These are phyloP conservation scores for Copidosoma floridanum DNA, from an alignment of 1,140 invertebrate species.

Conservation along the genomic window DNA sequence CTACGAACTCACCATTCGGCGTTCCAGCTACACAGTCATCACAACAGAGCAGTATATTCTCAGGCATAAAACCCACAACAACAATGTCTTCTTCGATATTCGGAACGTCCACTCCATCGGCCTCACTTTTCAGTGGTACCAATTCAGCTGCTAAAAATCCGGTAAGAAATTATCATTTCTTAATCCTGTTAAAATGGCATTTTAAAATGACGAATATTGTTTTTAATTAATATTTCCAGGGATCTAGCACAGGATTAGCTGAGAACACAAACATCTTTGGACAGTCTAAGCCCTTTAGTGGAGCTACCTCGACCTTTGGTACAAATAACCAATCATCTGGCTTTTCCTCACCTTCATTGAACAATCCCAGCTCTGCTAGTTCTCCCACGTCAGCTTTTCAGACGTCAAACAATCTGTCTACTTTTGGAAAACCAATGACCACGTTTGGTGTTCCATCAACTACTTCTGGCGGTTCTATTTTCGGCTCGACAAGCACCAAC, in stretches of 20 bases:
- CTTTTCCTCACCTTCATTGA: conserved; percentile 1
- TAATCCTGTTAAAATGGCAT: no score
- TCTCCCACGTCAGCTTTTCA: no score
- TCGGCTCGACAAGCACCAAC: conserved; percentile 14
- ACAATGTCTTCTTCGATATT: conserved; percentile 17
- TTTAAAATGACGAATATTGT: no score
- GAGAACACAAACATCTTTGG: conserved; percentile 1
- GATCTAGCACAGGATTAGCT: not conserved
- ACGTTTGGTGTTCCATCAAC: conserved; percentile 6
- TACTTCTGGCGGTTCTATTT: not conserved
- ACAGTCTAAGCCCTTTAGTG: conserved; percentile 14
- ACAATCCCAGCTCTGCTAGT: no score
- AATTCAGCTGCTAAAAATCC: not conserved
- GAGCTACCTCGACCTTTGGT: conserved; percentile 5
- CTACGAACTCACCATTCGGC: not conserved
- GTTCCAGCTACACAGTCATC: not conserved
- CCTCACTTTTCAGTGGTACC: not conserved
- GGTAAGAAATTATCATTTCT: not conserved
- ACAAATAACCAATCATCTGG: not conserved
- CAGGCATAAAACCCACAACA: not conserved
- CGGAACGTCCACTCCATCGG: not conserved
- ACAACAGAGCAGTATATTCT: conserved; percentile 1
- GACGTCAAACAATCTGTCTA: no score
- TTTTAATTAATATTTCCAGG: not conserved
- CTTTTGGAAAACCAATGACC: not conserved